A percentile compares a stretch with the other conserved stretches of the same genome.
Conservation (phyloP, 2,797 vertebrate genomes). For the Gymnothorax reevesii region DNA sequence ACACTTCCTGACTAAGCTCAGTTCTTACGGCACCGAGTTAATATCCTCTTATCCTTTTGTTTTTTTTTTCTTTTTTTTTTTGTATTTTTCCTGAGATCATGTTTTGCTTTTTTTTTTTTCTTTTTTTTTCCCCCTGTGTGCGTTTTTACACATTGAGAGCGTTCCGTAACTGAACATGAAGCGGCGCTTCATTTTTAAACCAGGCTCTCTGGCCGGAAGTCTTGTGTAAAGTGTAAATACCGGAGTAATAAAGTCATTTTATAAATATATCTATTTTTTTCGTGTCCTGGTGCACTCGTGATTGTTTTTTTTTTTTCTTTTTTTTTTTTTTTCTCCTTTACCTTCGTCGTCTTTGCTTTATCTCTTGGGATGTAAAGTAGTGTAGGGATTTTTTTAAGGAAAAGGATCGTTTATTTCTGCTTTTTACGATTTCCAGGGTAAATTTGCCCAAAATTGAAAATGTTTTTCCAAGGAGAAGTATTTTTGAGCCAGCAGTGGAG, state of each 20-base stretch:
- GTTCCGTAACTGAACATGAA: slow-evolving; percentile 67
- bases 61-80: slow-evolving; percentile 40
- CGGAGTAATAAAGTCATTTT: slow-evolving; percentile 81
- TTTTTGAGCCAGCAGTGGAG: slow-evolving; percentile 42
- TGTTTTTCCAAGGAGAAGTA: slow-evolving; percentile 42
- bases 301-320: slow-evolving; percentile 75
- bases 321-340: slow-evolving; percentile 77
- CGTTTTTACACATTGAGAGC: slow-evolving; percentile 62
- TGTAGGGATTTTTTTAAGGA: slow-evolving; percentile 51
- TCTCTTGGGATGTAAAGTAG: slow-evolving; percentile 71
- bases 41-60: slow-evolving; percentile 58
- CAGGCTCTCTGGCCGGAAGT: slow-evolving; percentile 70
- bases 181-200: slow-evolving; percentile 70
- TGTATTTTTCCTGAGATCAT: slow-evolving; percentile 63
- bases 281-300: slow-evolving; percentile 81
- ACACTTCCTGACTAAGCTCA: slow-evolving; percentile 63
- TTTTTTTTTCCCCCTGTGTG: too few species aligned
- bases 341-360: slow-evolving; percentile 68
- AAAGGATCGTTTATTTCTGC: slow-evolving; percentile 69
- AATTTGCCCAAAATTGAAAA: slow-evolving; percentile 69
- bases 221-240: slow-evolving; percentile 96
- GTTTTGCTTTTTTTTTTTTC: slow-evolving; percentile 46
- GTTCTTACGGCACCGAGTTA: slow-evolving; percentile 69
- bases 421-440: slow-evolving; percentile 60
- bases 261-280: slow-evolving; percentile 84